Evolutionary conservation across 2,888 invertebrate species (phyloP).

Genomic region (Atherix ibis): DNA sequence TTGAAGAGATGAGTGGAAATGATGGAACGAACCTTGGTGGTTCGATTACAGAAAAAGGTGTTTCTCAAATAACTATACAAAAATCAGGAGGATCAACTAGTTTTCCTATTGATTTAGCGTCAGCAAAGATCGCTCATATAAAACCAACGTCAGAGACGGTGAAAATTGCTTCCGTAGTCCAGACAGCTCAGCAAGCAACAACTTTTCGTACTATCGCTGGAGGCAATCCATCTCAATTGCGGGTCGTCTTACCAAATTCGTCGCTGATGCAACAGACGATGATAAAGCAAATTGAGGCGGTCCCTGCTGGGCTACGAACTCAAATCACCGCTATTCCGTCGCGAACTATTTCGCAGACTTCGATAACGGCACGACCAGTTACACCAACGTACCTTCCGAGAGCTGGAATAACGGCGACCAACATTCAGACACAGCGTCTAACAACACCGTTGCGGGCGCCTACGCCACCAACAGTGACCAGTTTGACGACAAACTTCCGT

Average conservation of each 20-base stretch:
- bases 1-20: no score
- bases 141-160: constrained; percentile 29
- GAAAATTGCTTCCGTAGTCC: constrained; percentile 6
- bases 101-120: constrained; percentile 34
- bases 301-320: constrained; percentile 20
- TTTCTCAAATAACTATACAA: constrained; percentile 8
- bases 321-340: constrained; percentile 30
- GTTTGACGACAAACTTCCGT: constrained; percentile 23
- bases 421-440: constrained; percentile 26
- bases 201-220: constrained; percentile 22
- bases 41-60: constrained; percentile 7
- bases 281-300: constrained; percentile 35
- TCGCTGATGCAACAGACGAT: constrained; percentile 35
- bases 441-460: constrained; percentile 26
- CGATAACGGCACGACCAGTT: constrained; percentile 29
- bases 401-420: constrained; percentile 24
- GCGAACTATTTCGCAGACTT: constrained; percentile 30
- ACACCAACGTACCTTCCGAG: constrained; percentile 29
- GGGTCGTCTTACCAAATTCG: constrained; percentile 27
- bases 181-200: constrained; percentile 16
- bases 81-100: constrained; percentile 7
- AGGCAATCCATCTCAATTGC: constrained; percentile 28
- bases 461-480: constrained; percentile 17
- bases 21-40: no score
- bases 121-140: constrained; percentile 36